A percentile compares a stretch with the other conserved stretches of the same genome.
These are phyloP conservation scores for Acromyrmex heyeri DNA, from an alignment of 1,140 invertebrate species.

Conservation along the genomic window DNA sequence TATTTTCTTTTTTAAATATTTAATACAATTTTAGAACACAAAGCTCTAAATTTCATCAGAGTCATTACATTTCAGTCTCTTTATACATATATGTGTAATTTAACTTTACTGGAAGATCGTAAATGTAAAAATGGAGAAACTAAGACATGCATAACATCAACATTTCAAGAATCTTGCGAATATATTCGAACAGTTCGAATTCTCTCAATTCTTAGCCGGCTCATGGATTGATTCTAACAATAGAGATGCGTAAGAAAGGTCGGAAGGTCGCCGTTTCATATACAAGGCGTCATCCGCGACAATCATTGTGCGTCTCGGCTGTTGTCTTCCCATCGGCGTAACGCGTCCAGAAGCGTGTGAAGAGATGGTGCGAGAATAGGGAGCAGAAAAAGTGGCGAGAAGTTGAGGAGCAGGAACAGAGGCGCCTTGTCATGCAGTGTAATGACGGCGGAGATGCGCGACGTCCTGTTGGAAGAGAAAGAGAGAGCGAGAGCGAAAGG, in stretches of 20 bases:
- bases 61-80: background rate
- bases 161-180: background rate
- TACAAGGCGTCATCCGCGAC: conserved; percentile 57
- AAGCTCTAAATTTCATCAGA: background rate
- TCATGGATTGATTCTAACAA: conserved; percentile 59
- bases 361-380: conserved; percentile 74
- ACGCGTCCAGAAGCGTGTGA: conserved; percentile 75
- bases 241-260: conserved; percentile 70
- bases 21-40: background rate
- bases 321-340: conserved; percentile 71
- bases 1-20: background rate
- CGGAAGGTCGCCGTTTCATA: conserved; percentile 70
- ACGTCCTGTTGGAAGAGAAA: conserved; percentile 66
- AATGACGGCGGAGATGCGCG: conserved; percentile 79
- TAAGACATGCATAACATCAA: background rate
- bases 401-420: conserved; percentile 75
- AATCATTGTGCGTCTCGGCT: conserved; percentile 67
- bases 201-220: conserved; percentile 24
- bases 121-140: background rate
- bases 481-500: conserved; percentile 15
- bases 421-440: conserved; percentile 82
- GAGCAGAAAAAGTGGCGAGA: conserved; percentile 78
- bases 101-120: background rate
- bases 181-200: background rate
- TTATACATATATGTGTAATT: background rate